Percentiles rank a stretch among this genome's conserved stretches.
Conservation (phyloP, 2,113 vertebrate species). For the Butorides virescens region DNA sequence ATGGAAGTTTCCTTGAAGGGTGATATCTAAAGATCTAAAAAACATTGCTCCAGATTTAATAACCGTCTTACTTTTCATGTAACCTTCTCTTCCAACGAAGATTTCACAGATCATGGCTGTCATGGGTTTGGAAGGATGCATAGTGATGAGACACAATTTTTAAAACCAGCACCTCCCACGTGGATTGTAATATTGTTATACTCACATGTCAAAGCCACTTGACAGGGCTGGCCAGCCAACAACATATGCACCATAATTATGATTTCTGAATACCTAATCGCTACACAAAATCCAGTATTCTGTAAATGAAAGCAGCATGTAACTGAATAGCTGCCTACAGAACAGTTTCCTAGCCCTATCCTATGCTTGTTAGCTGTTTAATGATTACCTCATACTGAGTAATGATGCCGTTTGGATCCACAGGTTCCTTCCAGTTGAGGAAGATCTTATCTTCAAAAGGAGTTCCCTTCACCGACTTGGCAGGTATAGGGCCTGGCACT, state of each 20-base stretch:
- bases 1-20: neutral
- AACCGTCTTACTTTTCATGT: neutral
- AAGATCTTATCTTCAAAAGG: conserved; percentile 97
- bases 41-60: neutral
- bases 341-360: neutral
- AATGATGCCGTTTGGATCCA: conserved; percentile 95
- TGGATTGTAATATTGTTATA: neutral
- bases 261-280: neutral
- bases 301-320: neutral
- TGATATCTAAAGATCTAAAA: neutral
- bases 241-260: neutral
- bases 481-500: conserved; percentile 94
- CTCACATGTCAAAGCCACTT: neutral
- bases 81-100: neutral
- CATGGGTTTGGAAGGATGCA: neutral
- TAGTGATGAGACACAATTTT: neutral
- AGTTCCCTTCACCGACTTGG: conserved; percentile 89
- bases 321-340: neutral
- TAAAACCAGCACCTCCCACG: neutral
- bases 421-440: conserved; percentile 95
- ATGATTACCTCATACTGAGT: conserved; percentile 93
- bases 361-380: neutral
- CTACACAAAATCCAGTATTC: neutral
- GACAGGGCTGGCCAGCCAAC: neutral
- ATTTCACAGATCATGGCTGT: neutral